Percentiles rank a stretch among this genome's conserved stretches.
Conservation (phyloP, 1,140 invertebrate genomes). For the Drosophila bipectinata region DNA sequence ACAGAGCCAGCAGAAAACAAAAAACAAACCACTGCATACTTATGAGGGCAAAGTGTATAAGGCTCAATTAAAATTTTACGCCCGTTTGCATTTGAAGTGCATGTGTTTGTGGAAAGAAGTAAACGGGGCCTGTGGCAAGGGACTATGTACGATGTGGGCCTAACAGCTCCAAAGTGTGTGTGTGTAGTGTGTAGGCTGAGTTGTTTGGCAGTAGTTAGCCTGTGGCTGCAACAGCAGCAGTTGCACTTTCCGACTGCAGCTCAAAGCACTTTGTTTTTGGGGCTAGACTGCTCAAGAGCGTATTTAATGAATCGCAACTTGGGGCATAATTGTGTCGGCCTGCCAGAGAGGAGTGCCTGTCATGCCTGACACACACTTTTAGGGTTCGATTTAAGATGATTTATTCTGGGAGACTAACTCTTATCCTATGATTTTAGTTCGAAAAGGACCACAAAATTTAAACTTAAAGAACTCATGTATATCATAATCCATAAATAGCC, state of each 20-base stretch:
- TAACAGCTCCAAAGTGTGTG: conserved; percentile 4
- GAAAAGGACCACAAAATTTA: neutral
- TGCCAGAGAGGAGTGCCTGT: neutral
- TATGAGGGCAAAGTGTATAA: conserved; percentile 66
- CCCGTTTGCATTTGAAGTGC: conserved; percentile 71
- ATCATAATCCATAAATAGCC: neutral
- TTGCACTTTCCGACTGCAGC: conserved; percentile 34
- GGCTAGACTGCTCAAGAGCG: conserved; percentile 49
- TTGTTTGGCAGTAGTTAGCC: conserved; percentile 42
- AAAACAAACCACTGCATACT: conserved; percentile 66
- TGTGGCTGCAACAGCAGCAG: conserved; percentile 25
- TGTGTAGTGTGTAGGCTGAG: conserved; percentile 26
- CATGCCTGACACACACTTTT: neutral
- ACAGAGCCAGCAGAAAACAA: conserved; percentile 17
- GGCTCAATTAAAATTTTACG: conserved; percentile 82
- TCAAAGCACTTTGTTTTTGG: conserved; percentile 31
- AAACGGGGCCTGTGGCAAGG: neutral
- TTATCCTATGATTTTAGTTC: neutral
- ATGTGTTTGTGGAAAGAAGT: conserved; percentile 18
- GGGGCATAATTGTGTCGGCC: conserved; percentile 70
- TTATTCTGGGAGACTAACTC: neutral
- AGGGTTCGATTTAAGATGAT: neutral
- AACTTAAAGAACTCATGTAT: neutral
- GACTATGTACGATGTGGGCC: neutral
- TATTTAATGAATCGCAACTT: conserved; percentile 78